Base-by-base conservation (phyloP, 2,888 invertebrate genomes). In the Euplagia quadripunctaria region DNA sequence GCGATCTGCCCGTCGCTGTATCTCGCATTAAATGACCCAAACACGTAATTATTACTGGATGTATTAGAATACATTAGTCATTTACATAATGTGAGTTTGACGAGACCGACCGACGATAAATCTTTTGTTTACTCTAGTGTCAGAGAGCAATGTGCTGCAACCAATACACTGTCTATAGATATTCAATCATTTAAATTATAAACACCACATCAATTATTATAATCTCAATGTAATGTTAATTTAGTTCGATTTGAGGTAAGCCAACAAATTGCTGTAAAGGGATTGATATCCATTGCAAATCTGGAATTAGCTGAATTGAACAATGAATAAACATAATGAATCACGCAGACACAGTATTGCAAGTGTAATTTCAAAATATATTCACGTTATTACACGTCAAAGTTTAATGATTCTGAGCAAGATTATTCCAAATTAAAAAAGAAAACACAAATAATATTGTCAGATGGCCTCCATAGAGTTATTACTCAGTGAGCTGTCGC, bases 401-500 rank as follows among this genome's bases (percentile, higher is more conserved):
- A 31, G 16, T 12, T 41, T 43, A 58, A 55, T 61, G 31, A 31
- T 14, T 31, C 55, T 9, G 11, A 58, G 61, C 61, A 31, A 51
- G 61, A 41, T 70, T 70, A 70, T 64, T 61, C 46, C 9, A 64
- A 70, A 70, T 70, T 61, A 63, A 64, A 77, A 66, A 67, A 74
- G 67, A 66, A 52, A 65, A 67, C 72, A 78, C 73, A 79, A 84
- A 82, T 77, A 74, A 77, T 78, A 80, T 79, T 79, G 85, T 84
- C 82, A 81, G 77, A 78, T 81, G 75, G 78, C 80, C 83, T 83
- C 82, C 78, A 75, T 74, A 73, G 74, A 80, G 84, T 83, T 85
- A 89, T 91, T 87, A 90, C 87, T 89, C 89, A 89, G 77, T 75
- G 81, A 80, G 86, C 85, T 84, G 90, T 86, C 87, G 85, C 83